Percentiles rank a stretch among this genome's conserved stretches.
Evolutionary conservation across 2,113 vertebrate genomes (phyloP).

Genomic region (Sphaerodactylus townsendi): DNA sequence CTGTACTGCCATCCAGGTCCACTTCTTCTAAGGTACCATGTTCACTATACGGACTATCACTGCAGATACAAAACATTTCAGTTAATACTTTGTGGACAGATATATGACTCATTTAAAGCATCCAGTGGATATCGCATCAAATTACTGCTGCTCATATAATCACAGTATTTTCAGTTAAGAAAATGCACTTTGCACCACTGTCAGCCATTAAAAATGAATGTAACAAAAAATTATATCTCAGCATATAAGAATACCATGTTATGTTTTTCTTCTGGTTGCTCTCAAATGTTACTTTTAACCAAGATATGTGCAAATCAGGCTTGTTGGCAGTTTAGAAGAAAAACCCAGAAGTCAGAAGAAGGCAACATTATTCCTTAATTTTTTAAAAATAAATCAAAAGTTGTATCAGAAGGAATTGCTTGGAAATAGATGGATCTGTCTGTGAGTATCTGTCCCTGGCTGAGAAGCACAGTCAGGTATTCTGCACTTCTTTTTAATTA

Average conservation of each 20-base stretch:
- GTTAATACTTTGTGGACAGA: background rate
- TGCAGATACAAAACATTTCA: conserved; percentile 57
- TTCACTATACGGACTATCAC: conserved; percentile 96
- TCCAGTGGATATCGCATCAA: background rate
- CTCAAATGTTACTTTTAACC: background rate
- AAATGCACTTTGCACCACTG: background rate
- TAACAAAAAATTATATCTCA: background rate
- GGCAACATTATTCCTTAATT: background rate
- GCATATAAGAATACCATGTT: background rate
- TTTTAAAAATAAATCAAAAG: background rate
- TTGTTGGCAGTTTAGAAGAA: background rate
- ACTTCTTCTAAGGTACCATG: conserved; percentile 93
- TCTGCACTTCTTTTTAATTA: no score
- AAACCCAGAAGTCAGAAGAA: background rate
- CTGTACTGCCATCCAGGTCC: conserved; percentile 90
- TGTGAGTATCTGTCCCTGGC: no score
- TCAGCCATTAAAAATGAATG: no score
- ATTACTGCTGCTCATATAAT: background rate
- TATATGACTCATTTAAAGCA: background rate
- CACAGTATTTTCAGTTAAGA: background rate
- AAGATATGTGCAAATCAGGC: no score
- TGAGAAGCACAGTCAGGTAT: no score
- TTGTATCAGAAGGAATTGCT: background rate
- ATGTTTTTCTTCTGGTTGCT: background rate
- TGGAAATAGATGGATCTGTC: no score